phyloP scores from a whole-genome alignment of 2,113 vertebrate genomes.

The Phoxinus phoxinus region DNA sequence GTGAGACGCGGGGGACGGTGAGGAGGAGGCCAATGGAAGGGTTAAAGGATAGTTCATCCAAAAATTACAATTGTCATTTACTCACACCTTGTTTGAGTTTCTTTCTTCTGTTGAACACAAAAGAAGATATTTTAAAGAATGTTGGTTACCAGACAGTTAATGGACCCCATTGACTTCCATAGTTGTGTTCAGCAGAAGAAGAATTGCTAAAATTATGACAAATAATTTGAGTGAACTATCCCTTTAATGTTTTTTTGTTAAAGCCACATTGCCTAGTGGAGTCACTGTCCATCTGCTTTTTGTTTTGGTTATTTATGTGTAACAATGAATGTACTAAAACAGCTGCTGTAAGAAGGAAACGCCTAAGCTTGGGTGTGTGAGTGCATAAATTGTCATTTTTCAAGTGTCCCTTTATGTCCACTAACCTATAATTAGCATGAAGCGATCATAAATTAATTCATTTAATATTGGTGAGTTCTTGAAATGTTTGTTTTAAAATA shows the following conservation, averaged over 20 bases:
- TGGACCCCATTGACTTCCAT: no score
- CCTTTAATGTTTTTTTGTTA: not conserved
- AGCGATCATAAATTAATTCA: not conserved
- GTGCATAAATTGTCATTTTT: not conserved
- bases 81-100: no score
- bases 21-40: constrained; percentile 5
- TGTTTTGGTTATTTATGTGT: not conserved
- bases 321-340: not conserved
- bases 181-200: no score
- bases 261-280: constrained; percentile 10
- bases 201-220: no score
- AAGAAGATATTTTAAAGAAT: no score
- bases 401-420: not conserved
- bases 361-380: not conserved
- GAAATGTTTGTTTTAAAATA: not conserved
- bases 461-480: not conserved
- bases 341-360: not conserved
- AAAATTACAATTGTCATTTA: no score
- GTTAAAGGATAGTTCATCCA: not conserved
- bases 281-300: not conserved
- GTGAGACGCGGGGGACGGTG: constrained; percentile 42
- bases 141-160: no score
- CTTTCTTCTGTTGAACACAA: no score
- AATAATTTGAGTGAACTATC: no score
- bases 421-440: not conserved